These are phyloP conservation scores for Hemitrygon akajei DNA, from an alignment of 2,797 vertebrate genomes.

Conservation along the genomic window DNA sequence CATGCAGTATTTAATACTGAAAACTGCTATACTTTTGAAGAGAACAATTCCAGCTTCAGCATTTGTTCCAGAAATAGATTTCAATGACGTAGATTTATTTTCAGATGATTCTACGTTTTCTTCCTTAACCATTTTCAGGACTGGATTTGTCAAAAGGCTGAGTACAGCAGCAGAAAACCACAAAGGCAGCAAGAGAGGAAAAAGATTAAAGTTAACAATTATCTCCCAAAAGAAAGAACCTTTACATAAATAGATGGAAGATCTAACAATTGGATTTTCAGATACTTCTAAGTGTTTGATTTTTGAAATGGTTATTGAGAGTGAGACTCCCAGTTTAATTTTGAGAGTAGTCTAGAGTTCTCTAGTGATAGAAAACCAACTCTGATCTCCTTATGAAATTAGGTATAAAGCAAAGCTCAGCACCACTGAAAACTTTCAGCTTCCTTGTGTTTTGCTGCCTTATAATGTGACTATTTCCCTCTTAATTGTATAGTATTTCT, in stretches of 20 bases:
- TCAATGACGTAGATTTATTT: too few species aligned
- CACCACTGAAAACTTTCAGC: neutral
- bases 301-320: neutral
- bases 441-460: neutral
- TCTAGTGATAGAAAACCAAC: neutral
- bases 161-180: neutral
- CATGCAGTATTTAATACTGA: neutral
- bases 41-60: neutral
- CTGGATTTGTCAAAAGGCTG: neutral
- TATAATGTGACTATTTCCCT: neutral
- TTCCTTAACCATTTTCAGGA: too few species aligned
- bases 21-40: neutral
- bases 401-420: neutral
- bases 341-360: neutral
- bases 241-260: neutral
- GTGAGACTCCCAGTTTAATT: neutral
- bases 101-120: too few species aligned
- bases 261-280: neutral
- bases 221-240: neutral
- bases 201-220: too few species aligned
- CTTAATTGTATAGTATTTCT: neutral
- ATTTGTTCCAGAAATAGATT: neutral
- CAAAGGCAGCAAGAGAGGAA: neutral
- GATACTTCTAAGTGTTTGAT: constrained; percentile 6
- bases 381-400: neutral